A percentile compares a stretch with the other conserved stretches of the same genome.
Evolutionary conservation across 1,140 invertebrate species (phyloP).

Genomic region (Colletes gigas): DNA sequence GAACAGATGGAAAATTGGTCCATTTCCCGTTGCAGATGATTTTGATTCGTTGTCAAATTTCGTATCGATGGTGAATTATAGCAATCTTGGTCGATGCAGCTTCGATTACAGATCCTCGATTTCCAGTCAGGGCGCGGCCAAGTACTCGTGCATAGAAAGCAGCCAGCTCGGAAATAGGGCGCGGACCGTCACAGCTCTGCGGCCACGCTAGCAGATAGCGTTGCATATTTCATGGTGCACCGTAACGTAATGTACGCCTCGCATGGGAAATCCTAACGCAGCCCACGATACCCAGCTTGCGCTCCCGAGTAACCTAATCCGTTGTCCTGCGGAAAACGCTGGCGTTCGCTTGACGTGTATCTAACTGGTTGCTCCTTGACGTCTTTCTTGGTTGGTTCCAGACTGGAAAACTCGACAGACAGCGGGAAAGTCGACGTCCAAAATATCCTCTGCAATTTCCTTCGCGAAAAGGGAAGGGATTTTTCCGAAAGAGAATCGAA

Average conservation of each 20-base stretch:
- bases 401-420: no score
- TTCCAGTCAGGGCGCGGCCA: not conserved
- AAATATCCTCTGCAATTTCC: no score
- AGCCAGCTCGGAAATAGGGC: slow-evolving; percentile 48
- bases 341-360: slow-evolving; percentile 30
- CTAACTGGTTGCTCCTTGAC: slow-evolving; percentile 12
- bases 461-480: no score
- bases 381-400: not conserved
- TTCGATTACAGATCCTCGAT: slow-evolving; percentile 33
- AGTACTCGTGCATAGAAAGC: slow-evolving; percentile 32
- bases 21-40: not conserved
- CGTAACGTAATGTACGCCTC: slow-evolving; percentile 75
- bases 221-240: slow-evolving; percentile 75
- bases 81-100: slow-evolving; percentile 27
- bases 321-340: slow-evolving; percentile 54
- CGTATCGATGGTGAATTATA: not conserved
- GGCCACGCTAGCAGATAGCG: slow-evolving; percentile 59
- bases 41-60: slow-evolving; percentile 27
- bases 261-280: slow-evolving; percentile 78
- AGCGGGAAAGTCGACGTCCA: no score
- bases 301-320: slow-evolving; percentile 60
- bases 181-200: slow-evolving; percentile 46
- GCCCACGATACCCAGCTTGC: slow-evolving; percentile 67
- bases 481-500: no score
- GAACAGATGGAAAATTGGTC: no score